phyloP scores from a whole-genome alignment of 2,888 invertebrate species.

The Drosophila testacea region DNA sequence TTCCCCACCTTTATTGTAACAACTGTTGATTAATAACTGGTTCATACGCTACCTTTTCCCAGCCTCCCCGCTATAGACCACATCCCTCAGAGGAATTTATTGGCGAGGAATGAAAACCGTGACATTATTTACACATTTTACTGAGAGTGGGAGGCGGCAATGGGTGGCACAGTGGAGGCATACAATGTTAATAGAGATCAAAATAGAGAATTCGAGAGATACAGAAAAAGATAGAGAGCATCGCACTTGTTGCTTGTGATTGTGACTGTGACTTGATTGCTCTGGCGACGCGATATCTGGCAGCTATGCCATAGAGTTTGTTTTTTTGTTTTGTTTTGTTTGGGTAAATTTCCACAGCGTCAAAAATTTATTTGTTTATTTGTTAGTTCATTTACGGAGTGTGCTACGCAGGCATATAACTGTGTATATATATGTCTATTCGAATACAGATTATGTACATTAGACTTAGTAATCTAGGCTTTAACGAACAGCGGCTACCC shows the following conservation, averaged over 20 bases:
- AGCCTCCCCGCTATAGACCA: conserved; percentile 28
- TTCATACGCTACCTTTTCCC: conserved; percentile 22
- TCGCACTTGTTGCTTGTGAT: conserved; percentile 35
- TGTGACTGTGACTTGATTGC: conserved; percentile 45
- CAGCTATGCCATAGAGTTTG: conserved; percentile 10
- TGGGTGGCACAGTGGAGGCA: conserved; percentile 8
- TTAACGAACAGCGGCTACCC: conserved; percentile 35
- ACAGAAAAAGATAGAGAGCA: conserved; percentile 4
- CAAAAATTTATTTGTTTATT: conserved; percentile 66
- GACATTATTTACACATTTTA: conserved; percentile 44
- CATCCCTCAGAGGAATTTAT: conserved; percentile 4
- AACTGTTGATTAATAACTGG: conserved; percentile 52
- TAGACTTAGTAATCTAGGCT: background rate
- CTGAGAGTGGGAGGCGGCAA: conserved; percentile 10
- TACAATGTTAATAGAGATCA: background rate
- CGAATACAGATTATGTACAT: conserved; percentile 14
- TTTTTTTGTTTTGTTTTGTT: conserved; percentile 20
- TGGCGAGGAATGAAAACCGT: conserved; percentile 36
- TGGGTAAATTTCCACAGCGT: conserved; percentile 76
- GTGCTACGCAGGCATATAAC: conserved; percentile 20
- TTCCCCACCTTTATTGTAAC: conserved; percentile 12
- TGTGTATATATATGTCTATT: conserved; percentile 10
- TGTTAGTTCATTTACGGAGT: conserved; percentile 32
- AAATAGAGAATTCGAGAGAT: background rate
- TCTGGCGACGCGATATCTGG: conserved; percentile 57